Conservation (phyloP, 2,113 vertebrate species). For the Brachypteracias leptosomus region DNA sequence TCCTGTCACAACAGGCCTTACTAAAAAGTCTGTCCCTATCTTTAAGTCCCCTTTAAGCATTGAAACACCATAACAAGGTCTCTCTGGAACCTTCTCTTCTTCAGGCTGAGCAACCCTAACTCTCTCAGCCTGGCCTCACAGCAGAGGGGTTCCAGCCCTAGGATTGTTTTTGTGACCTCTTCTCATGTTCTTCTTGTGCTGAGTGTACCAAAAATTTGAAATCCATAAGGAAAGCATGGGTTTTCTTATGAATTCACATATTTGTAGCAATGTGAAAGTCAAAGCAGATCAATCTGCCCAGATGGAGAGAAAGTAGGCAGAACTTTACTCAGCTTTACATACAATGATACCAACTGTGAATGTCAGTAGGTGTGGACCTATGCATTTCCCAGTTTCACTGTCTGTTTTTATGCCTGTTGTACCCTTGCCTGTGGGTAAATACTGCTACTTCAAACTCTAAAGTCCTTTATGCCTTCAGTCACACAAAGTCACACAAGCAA, state of each 20-base stretch:
- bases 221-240: not conserved
- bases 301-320: not conserved
- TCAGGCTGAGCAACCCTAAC: too few relatives aligned
- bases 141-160: not conserved
- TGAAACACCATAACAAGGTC: too few relatives aligned
- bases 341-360: not conserved
- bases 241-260: not conserved
- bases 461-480: not conserved
- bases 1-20: too few relatives aligned
- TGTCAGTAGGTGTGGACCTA: not conserved
- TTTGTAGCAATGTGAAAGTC: not conserved
- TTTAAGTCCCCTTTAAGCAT: not conserved
- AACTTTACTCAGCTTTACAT: not conserved
- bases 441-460: not conserved
- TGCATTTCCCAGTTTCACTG: accelerated
- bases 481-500: not conserved
- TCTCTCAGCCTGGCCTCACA: not conserved
- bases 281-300: not conserved
- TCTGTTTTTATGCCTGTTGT: not conserved
- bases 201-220: not conserved
- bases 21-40: not conserved
- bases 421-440: not conserved
- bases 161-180: too few relatives aligned
- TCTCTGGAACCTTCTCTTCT: too few relatives aligned
- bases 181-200: too few relatives aligned